A percentile compares a stretch with the other conserved stretches of the same genome.
Evolutionary conservation across 2,113 vertebrate species (phyloP).

Genomic region (Ctenodactylus gundi): DNA sequence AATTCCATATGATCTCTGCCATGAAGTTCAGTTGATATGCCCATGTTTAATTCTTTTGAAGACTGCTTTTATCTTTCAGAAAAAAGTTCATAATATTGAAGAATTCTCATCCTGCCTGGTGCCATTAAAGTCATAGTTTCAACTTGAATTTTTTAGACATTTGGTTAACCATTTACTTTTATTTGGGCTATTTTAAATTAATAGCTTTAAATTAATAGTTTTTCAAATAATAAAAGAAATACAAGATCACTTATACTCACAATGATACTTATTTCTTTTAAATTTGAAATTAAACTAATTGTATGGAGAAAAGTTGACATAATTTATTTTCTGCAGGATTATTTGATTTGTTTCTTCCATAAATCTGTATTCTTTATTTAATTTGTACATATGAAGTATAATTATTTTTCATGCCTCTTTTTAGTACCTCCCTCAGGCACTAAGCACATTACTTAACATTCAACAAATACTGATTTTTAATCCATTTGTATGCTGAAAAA

Average conservation of each 20-base stretch:
- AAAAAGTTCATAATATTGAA: slow-evolving; percentile 29
- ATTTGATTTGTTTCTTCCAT: background rate
- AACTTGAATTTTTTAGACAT: background rate
- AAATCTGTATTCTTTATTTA: background rate
- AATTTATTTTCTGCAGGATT: background rate
- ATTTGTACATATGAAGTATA: background rate
- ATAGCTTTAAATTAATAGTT: background rate
- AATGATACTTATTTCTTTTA: background rate
- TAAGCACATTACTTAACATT: background rate
- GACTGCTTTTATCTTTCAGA: background rate
- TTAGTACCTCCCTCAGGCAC: background rate
- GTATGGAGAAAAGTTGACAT: background rate
- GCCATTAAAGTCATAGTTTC: background rate
- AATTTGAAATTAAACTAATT: background rate
- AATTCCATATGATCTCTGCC: slow-evolving; percentile 7
- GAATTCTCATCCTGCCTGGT: background rate
- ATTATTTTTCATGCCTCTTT: background rate
- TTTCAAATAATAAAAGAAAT: background rate
- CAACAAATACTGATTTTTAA: background rate
- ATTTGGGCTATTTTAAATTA: background rate
- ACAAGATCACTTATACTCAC: background rate
- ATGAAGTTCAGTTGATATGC: background rate
- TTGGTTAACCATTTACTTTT: background rate
- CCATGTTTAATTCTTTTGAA: background rate
- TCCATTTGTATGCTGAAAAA: too few relatives aligned